A percentile compares a stretch with the other conserved stretches of the same genome.
These are phyloP conservation scores for Oceanodroma tethys DNA, from an alignment of 2,113 vertebrate genomes.

Conservation along the genomic window DNA sequence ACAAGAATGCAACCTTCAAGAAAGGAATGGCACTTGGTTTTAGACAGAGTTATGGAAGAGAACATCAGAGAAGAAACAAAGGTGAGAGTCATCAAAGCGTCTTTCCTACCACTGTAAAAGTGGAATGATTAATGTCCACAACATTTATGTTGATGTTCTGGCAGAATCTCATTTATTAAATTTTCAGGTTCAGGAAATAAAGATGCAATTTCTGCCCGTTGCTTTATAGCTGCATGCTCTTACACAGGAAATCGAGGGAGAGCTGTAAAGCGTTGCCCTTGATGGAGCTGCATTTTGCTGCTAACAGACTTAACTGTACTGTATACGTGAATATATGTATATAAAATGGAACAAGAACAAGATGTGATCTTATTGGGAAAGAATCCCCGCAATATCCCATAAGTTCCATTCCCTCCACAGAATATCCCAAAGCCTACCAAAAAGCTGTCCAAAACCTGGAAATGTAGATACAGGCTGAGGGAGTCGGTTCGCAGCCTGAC, in stretches of 20 bases:
- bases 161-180: neutral
- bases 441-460: slow-evolving; percentile 33
- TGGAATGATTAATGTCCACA: neutral
- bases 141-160: neutral
- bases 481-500: neutral
- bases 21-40: neutral
- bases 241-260: slow-evolving; percentile 50
- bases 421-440: slow-evolving; percentile 26
- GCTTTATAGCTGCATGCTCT: slow-evolving; percentile 18
- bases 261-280: slow-evolving; percentile 32
- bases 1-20: neutral
- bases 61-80: neutral
- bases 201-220: neutral
- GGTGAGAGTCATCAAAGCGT: neutral
- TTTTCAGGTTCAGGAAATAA: slow-evolving; percentile 38
- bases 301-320: slow-evolving; percentile 5
- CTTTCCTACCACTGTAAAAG: slow-evolving; percentile 19
- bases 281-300: neutral
- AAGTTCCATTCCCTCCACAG: slow-evolving; percentile 1
- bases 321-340: neutral
- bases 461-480: neutral
- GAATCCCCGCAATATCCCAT: slow-evolving; percentile 54
- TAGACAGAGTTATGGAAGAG: neutral
- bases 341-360: slow-evolving; percentile 64
- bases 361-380: slow-evolving; percentile 67